These are phyloP conservation scores for Lasioglossum albipes DNA, from an alignment of 1,140 invertebrate genomes.

Conservation along the genomic window DNA sequence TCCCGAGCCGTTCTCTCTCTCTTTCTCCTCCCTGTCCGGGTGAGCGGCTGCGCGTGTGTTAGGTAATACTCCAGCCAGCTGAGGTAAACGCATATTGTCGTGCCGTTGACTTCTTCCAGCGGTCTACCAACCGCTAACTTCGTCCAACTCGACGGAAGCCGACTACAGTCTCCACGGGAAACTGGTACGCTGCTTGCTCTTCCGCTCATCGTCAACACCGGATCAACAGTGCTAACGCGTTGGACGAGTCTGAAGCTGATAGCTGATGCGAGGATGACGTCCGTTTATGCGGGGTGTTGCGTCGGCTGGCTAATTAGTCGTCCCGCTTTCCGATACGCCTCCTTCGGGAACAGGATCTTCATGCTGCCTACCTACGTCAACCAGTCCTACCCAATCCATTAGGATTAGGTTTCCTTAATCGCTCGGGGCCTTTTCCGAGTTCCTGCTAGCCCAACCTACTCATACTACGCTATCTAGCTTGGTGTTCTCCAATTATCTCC, in stretches of 20 bases:
- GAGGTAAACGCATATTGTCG: slow-evolving; percentile 60
- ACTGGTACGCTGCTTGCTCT: slow-evolving; percentile 44
- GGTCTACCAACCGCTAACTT: neutral
- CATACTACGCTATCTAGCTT: no score
- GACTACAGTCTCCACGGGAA: slow-evolving; percentile 19
- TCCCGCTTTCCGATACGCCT: no score
- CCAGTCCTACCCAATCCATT: no score
- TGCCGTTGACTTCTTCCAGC: slow-evolving; percentile 58
- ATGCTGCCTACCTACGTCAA: no score
- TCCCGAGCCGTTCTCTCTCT: neutral
- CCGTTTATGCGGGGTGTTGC: neutral
- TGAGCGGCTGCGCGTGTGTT: slow-evolving; percentile 41
- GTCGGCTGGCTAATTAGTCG: no score
- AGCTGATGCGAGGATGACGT: neutral
- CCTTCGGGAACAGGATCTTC: no score
- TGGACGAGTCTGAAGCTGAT: neutral
- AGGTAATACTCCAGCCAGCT: slow-evolving; percentile 50
- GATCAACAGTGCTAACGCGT: neutral
- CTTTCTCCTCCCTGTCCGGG: no score
- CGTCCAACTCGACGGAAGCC: slow-evolving; percentile 25
- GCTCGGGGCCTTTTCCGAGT: no score
- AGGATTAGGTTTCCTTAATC: no score
- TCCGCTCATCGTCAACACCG: slow-evolving; percentile 18
- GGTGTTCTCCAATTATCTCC: no score
- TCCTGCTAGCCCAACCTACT: no score